phyloP scores from a whole-genome alignment of 2,113 vertebrate species.

The Uria aalge region DNA sequence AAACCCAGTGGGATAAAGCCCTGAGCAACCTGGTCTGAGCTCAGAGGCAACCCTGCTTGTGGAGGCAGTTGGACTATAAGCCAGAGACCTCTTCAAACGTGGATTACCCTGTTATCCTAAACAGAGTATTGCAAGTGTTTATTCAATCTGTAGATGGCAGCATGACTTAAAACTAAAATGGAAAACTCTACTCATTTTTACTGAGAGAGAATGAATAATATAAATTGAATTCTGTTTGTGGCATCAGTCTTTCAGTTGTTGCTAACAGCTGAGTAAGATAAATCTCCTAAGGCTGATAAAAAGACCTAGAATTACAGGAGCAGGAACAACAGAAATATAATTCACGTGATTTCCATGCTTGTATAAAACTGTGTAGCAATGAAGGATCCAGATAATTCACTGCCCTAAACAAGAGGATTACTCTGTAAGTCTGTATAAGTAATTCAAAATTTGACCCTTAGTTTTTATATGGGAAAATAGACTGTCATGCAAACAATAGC shows the following conservation, averaged over 20 bases:
- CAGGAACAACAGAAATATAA: neutral
- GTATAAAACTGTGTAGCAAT: neutral
- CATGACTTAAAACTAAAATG: constrained; percentile 33
- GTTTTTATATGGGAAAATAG: neutral
- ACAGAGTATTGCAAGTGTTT: neutral
- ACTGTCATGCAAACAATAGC: neutral
- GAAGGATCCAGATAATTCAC: neutral
- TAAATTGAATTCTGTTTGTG: neutral
- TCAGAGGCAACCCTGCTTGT: neutral
- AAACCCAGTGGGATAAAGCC: neutral
- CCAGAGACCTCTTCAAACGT: neutral
- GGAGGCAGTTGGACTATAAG: neutral
- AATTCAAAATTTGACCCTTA: neutral
- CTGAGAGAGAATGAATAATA: neutral
- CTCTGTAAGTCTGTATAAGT: neutral
- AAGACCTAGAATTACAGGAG: neutral
- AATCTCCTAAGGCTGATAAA: neutral
- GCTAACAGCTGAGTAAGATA: neutral
- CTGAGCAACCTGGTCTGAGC: neutral
- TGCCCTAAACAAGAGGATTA: neutral
- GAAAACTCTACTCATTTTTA: neutral
- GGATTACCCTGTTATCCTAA: neutral
- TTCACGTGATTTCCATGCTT: neutral
- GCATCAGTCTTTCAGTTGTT: neutral
- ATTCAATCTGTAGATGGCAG: constrained; percentile 67